Evolutionary conservation across 2,888 invertebrate species (phyloP), one percentile per base, ranked within the genome.

Genomic region (Agonopterix arenella): DNA sequence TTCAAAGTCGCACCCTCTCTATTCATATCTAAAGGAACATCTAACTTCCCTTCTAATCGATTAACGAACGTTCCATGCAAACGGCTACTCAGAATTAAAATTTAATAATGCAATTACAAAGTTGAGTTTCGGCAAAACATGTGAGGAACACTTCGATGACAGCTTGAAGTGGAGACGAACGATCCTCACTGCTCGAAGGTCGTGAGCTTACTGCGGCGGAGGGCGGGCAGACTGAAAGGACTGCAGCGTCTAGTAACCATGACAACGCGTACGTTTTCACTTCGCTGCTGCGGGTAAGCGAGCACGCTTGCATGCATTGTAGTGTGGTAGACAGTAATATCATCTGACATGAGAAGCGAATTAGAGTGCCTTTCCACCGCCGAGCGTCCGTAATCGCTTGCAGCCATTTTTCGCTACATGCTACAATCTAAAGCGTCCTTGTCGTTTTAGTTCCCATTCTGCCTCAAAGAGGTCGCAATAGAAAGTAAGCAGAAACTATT

Each of bases 191-290:
- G 55, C 48, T 51, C 57, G 70, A 70, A 62, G 57, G 62, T 56
- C 60, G 68, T 62, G 64, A 69, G 74, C 76, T 74, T 73, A 88
- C 88, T 86, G 88, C 82, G 80, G 77, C 54, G 80, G 70, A 79
- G 80, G 84, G 83, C 73, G 84, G 81, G 80, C 72, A 66, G 68
- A 11, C 8, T 58, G 60, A 72, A 70, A 68, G 70, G 68, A 80
- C 81, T 82, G 85, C 85, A 80, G 88, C 88, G 88, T 88, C 88
- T 72, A 60, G 84, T 88, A 64, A 63, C 76, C 75, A 84, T 84
- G 72, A 66, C 56, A 64, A 89, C 84, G 73, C 57, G 57, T 57
- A 68, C 74, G 71, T 69, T 78, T 76, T 69, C 66, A 40, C 59
- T 60, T 65, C 61, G 57, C 62, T 64, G 57, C 62, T 64, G 71